Percentiles rank a stretch among this genome's conserved stretches.
These are phyloP conservation scores for Connochaetes taurinus DNA, from an alignment of 2,113 vertebrate species.

Conservation along the genomic window DNA sequence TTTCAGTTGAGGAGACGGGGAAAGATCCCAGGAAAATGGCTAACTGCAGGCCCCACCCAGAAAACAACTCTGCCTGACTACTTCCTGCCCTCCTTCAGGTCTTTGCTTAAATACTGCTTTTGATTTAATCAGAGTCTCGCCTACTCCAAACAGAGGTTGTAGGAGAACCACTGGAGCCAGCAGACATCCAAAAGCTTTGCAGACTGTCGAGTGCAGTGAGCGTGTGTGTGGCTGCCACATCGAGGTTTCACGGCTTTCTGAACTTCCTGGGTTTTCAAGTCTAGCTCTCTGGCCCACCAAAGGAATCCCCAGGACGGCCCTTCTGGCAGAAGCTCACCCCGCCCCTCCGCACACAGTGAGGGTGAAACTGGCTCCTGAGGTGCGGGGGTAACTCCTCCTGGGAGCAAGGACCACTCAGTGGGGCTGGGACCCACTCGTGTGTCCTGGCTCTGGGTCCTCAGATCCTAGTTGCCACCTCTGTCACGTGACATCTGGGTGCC, in stretches of 20 bases:
- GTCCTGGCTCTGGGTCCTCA: background rate
- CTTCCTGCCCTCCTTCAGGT: background rate
- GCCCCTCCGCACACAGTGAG: background rate
- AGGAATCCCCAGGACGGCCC: background rate
- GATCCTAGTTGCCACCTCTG: background rate
- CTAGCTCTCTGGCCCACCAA: background rate
- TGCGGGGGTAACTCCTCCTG: background rate
- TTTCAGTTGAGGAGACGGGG: background rate
- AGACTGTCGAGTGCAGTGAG: background rate
- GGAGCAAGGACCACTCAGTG: background rate
- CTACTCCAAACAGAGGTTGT: background rate
- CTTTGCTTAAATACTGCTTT: background rate
- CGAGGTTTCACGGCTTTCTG: background rate
- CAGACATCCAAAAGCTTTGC: background rate
- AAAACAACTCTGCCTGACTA: background rate
- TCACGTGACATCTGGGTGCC: background rate
- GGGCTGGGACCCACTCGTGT: too few relatives aligned
- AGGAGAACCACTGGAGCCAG: background rate
- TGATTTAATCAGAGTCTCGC: background rate
- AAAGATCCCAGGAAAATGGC: background rate
- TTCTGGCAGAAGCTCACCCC: background rate
- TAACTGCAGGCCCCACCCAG: background rate
- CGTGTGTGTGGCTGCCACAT: background rate
- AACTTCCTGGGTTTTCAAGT: background rate
- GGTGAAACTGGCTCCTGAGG: background rate